phyloP scores from a whole-genome alignment of 64 coral and sea anemone genomes.

The Dendronephthya gigantea region DNA sequence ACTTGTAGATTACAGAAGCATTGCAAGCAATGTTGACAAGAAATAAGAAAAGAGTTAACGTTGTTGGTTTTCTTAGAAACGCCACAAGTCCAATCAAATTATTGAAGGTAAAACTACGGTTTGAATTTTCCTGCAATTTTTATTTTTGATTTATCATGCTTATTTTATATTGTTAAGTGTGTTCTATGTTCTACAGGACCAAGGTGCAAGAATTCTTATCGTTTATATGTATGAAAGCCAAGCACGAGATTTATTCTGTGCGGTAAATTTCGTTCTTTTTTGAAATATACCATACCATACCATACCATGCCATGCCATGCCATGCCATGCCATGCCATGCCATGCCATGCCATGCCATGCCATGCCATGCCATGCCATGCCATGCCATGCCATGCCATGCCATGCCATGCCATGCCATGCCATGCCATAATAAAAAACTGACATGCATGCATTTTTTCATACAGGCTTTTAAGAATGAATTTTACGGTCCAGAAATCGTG shows the following conservation, averaged over 20 bases:
- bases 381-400: too few species aligned
- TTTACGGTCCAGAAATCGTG: neutral
- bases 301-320: too few species aligned
- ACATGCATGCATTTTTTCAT: neutral
- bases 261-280: neutral
- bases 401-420: too few species aligned
- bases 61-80: neutral
- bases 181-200: neutral
- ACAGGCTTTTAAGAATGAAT: neutral
- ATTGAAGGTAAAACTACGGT: neutral
- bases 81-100: neutral
- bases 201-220: neutral
- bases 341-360: too few species aligned
- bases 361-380: too few species aligned
- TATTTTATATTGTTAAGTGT: too few species aligned
- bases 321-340: too few species aligned
- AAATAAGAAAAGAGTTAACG: neutral
- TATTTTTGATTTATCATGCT: too few species aligned
- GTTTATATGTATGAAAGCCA: neutral
- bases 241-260: neutral
- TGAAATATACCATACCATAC: too few species aligned
- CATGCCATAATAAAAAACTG: too few species aligned
- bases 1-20: neutral
- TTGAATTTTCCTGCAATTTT: neutral
- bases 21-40: neutral